Base-by-base conservation (phyloP, 1,140 invertebrate species). In the Nasonia longicornis region DNA sequence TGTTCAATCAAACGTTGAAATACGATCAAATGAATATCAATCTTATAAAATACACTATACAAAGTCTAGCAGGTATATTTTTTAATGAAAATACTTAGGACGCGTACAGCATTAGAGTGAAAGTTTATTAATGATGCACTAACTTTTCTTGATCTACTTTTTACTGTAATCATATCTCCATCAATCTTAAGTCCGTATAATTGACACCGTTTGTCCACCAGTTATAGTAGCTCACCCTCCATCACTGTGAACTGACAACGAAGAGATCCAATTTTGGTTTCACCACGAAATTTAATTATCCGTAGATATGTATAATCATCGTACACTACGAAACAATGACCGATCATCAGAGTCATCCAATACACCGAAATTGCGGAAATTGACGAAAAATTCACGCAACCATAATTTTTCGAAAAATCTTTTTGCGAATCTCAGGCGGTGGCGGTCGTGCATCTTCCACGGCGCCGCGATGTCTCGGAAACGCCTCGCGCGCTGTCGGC, bases 401-500 rank as follows among this genome's bases (percentile, higher is more conserved):
- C 7, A 42, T 42, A 42, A 10, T 42, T 42, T 42, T 42, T 42
- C 2, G 38, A 42, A 11, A 42, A 42, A 42, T 8, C 38, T 10
- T 42, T 42, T 7, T 8, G 38, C 38, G 7, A 31, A 6, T 71
- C 3, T 20, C 20, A 22, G 35, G n/a, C 3, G 6, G 45, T 81
- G 67, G 79, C 81, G 80, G 48, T 58, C 52, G 83, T 86, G 85
- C 83, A 73, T 86, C 85, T 86, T 85, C 58, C 10, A 58, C 10
- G 85, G 83, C 85, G 83, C 85, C 85, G 71, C 69, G 73, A 69
- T 79, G 85, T 86, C 85, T 86, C 81, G 84, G 84, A 85, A 84
- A 86, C 85, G 84, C 85, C 85, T 86, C 52, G 52, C 20, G 52
- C 20, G 20, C 52, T 20, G 16, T 85, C 84, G 81, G 81, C 80